A percentile compares a stretch with the other conserved stretches of the same genome.
Evolutionary conservation across 1,140 invertebrate genomes (phyloP).

Genomic region (Habropoda laboriosa): DNA sequence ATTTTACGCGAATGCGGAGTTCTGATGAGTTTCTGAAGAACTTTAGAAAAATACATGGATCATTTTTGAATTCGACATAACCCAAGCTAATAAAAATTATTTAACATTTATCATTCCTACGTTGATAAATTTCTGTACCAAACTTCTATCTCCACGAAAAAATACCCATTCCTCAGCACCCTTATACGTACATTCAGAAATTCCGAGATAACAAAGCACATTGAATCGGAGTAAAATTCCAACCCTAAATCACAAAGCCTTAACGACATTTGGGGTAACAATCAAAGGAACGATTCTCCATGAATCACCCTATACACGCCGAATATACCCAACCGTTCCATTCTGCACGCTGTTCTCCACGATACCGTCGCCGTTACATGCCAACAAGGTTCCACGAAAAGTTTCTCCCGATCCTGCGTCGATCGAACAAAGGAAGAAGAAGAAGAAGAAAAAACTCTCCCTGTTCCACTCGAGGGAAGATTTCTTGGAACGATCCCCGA

Average conservation of each 20-base stretch:
- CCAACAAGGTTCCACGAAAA: conserved; percentile 7
- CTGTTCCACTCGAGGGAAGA: not conserved
- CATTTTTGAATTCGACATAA: too few species aligned
- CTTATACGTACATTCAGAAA: too few species aligned
- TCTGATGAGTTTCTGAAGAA: too few species aligned
- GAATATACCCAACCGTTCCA: not conserved
- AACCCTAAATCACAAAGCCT: not conserved
- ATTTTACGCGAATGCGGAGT: too few species aligned
- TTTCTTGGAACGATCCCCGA: conserved; percentile 14
- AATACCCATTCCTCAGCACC: too few species aligned
- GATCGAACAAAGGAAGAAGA: conserved; percentile 3
- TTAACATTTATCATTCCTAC: too few species aligned
- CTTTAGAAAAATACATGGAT: too few species aligned
- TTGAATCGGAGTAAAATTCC: too few species aligned
- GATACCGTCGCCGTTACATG: not conserved
- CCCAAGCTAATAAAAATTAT: too few species aligned
- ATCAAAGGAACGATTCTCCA: not conserved
- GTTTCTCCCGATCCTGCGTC: not conserved
- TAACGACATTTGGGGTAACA: not conserved
- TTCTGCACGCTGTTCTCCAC: not conserved
- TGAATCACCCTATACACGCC: not conserved
- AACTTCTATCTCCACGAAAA: not conserved
- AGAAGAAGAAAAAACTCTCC: not conserved
- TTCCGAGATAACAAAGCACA: too few species aligned
- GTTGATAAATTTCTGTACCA: too few species aligned